Evolutionary conservation across 2,888 invertebrate species (phyloP).

Genomic region (Ethmia dodecea): DNA sequence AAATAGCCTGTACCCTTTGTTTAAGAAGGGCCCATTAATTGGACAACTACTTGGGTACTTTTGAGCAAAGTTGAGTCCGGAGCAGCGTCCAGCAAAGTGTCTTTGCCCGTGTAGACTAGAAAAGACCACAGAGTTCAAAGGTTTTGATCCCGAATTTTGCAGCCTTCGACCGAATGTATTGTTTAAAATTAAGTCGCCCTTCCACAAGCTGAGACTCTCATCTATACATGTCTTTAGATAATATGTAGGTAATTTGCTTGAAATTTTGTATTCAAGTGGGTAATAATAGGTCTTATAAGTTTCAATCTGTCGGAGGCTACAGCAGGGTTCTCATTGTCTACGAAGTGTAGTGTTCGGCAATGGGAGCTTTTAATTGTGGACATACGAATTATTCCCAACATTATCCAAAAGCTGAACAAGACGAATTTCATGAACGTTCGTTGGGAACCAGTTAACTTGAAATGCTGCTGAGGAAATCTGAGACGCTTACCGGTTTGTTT

Average conservation of each 20-base stretch:
- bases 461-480: too few relatives aligned
- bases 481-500: constrained; percentile 14
- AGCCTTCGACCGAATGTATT: constrained; percentile 15
- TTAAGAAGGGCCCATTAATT: background rate
- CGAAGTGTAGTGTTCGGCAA: constrained; percentile 18
- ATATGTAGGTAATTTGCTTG: constrained; percentile 4
- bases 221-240: constrained; percentile 13
- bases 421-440: constrained; percentile 11
- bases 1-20: constrained; percentile 5
- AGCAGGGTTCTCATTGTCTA: constrained; percentile 9
- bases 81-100: too few relatives aligned
- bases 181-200: constrained; percentile 15
- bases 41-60: background rate
- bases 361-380: constrained; percentile 10
- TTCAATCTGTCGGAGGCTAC: background rate
- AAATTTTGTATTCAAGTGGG: constrained; percentile 11
- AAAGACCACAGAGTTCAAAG: constrained; percentile 16
- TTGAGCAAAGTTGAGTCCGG: background rate
- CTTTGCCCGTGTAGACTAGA: constrained; percentile 15
- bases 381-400: constrained; percentile 7
- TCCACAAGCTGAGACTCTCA: constrained; percentile 20
- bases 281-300: constrained; percentile 13
- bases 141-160: constrained; percentile 17
- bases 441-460: constrained; percentile 3
- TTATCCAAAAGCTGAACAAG: constrained; percentile 13